Base-by-base conservation (phyloP, 2,113 vertebrate species). In the Maccullochella peelii region DNA sequence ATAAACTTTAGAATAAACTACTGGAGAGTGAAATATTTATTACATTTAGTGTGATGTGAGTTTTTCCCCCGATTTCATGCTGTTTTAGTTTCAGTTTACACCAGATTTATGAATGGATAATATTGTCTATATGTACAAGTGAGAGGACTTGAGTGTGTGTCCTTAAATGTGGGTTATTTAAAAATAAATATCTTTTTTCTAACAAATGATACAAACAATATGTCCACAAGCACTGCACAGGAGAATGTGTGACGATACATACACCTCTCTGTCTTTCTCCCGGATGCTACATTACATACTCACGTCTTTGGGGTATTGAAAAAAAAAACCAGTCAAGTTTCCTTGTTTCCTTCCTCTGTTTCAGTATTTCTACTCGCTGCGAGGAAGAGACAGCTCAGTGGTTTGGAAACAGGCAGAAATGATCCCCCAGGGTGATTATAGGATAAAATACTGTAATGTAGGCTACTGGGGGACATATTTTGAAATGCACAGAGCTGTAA, bases 371-470 rank as follows among this genome's bases (percentile, higher is more conserved):
- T 80, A 69, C 80, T 76, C 2, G 63, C 67, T 80, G 79, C 63
- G 72, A 82, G 82, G 73, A 86, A 49, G 23, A 72, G 57, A 59
- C 49, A 7, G 78, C 78, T 84, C 83, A 88, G 0, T 86, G 86
- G 65, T 74, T 84, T 88, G 86, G 77, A 86, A 90, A 81, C 47
- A 23, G 40, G 54, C 63, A 75, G 5, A 83, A 86, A 86, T 54
- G 88, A 80, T 83, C 69, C 80, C 80, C 57, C 65, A 76, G 63
- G 59, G 86, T 76, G 86, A 86, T 79, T 58, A 58, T 21, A 68
- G 63, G 55, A 77, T 77, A 73, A 30, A 85, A 80, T 80, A 73
- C 76, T 81, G 78, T 74, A 76, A 62, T 68, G 47, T 71, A 44
- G 52, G 54, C 65, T 40, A 57, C 38, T 18, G 61, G 63, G 62